Base-by-base conservation (phyloP, 1,140 invertebrate genomes). In the Microplitis demolitor region DNA sequence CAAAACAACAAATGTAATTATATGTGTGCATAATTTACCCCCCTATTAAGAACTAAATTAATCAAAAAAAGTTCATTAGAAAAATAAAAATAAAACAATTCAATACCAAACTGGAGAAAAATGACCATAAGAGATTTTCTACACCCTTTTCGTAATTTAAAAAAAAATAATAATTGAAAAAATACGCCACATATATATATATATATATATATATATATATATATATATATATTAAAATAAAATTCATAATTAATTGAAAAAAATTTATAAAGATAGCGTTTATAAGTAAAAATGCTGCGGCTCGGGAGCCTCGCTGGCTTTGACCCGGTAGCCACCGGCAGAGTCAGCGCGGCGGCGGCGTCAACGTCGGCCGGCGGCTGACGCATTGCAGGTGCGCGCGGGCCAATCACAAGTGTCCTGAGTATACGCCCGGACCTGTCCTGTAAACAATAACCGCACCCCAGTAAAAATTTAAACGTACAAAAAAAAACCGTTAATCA, bases 311-410 rank as follows among this genome's bases (percentile, higher is more conserved):
- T 50, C 56, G 69, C 54, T 76, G 78, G 78, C 78, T 80, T 78
- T 82, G 80, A 82, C 80, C 80, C 79, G 79, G 78, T 79, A 78
- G 78, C 74, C 76, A 51, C 58, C 69, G 75, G 67, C 67, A 62
- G 74, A 70, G 67, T 68, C 73, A 73, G 69, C 64, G 68, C 71
- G 61, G 75, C 69, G 68, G 58, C 71, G 70, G 68, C 61, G 66
- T 51, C 67, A 75, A 60, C 72, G 78, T 78, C 76, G 78, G 75
- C 79, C 87, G 84, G 80, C 79, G 83, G 87, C 86, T 93, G 92
- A 92, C 92, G 92, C 92, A 93, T 93, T 93, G 92, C 92, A 93
- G 92, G 92, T 93, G 90, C 89, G 89, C 89, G 87, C 83, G 88
- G 88, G 89, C 92, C 92, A 92, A 93, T 93, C 90, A 84, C 82